phyloP scores from a whole-genome alignment of 23 tunicate genomes.

The Trididemnum clinides region DNA sequence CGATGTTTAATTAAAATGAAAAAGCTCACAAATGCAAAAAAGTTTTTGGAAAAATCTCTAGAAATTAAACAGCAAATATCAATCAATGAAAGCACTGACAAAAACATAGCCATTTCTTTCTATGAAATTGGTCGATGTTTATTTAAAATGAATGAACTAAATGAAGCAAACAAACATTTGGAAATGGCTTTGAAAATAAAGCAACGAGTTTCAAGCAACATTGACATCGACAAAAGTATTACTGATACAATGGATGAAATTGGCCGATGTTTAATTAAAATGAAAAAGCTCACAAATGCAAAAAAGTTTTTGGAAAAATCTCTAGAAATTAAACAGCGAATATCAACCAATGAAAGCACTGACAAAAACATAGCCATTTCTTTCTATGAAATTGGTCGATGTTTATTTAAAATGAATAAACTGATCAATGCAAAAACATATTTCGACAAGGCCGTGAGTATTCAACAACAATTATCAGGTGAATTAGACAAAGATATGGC shows the following conservation, averaged over 20 bases:
- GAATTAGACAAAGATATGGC: background rate
- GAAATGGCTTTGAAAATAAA: background rate
- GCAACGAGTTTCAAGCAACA: background rate
- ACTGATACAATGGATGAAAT: background rate
- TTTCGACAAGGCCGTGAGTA: background rate
- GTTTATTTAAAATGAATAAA: background rate
- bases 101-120: background rate
- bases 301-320: background rate
- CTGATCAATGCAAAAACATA: background rate
- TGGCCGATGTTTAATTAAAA: background rate
- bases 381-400: background rate
- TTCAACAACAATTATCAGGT: background rate
- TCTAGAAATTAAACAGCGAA: background rate
- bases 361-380: background rate
- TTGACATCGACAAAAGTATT: background rate
- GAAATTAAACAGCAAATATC: background rate
- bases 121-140: background rate
- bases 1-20: too few relatives aligned
- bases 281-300: background rate
- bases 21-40: too few relatives aligned
- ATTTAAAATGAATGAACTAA: background rate
- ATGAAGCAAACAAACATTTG: background rate
- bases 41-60: background rate
- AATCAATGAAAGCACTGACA: background rate
- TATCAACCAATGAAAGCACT: background rate